Evolutionary conservation across 2,888 invertebrate species (phyloP).

Genomic region (Eurois occulta): DNA sequence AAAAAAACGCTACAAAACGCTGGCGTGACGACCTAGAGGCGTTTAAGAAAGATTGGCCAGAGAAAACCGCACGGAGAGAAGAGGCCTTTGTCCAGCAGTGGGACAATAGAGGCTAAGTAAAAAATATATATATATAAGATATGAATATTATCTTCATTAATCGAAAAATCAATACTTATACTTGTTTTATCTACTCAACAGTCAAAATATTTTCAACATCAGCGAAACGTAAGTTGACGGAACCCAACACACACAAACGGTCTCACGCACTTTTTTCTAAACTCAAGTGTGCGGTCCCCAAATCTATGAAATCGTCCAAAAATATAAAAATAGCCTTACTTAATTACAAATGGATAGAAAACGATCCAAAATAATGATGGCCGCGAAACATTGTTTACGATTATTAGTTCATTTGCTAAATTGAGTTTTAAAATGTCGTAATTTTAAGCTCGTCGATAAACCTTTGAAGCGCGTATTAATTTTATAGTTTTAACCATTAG

Average conservation of each 20-base stretch:
- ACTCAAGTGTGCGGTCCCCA: constrained; percentile 77
- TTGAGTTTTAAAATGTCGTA: constrained; percentile 53
- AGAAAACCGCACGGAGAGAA: too few species aligned
- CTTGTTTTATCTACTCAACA: background rate
- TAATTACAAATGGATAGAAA: constrained; percentile 81
- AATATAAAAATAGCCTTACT: constrained; percentile 75
- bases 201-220: background rate
- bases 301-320: constrained; percentile 78
- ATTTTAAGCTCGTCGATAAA: constrained; percentile 21
- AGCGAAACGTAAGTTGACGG: constrained; percentile 1
- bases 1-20: too few species aligned
- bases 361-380: constrained; percentile 71
- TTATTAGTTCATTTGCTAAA: constrained; percentile 62
- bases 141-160: background rate
- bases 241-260: constrained; percentile 15
- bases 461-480: constrained; percentile 13
- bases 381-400: constrained; percentile 65
- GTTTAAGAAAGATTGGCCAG: too few species aligned
- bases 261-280: constrained; percentile 62
- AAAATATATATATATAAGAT: background rate
- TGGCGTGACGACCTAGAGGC: too few species aligned
- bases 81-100: too few species aligned
- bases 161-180: background rate
- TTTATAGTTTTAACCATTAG: constrained; percentile 28
- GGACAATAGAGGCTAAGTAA: too few species aligned